phyloP scores from a whole-genome alignment of 2,888 invertebrate species.

The Philhelius pedissequus region DNA sequence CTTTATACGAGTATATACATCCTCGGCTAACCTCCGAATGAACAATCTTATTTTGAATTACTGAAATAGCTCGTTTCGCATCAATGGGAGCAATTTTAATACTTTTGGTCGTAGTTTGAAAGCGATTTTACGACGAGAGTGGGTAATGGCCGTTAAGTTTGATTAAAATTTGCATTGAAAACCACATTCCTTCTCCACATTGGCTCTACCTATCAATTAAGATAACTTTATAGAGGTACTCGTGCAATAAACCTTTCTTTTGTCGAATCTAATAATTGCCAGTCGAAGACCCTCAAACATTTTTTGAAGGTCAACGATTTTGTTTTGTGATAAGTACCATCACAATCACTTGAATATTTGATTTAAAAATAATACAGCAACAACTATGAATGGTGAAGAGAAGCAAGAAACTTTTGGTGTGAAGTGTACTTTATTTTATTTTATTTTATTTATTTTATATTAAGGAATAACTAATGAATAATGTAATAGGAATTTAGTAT shows the following conservation, averaged over 20 bases:
- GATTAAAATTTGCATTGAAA: conserved; percentile 55
- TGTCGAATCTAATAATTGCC: not conserved
- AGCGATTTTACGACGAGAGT: conserved; percentile 45
- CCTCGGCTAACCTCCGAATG: not conserved
- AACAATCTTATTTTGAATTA: conserved; percentile 22
- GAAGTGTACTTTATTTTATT: not conserved
- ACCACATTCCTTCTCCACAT: conserved; percentile 11
- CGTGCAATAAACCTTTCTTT: conserved; percentile 17
- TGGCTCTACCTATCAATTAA: not conserved
- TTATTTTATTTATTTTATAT: too few species aligned
- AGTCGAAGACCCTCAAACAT: not conserved
- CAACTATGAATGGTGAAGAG: not conserved
- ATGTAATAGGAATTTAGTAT: conserved; percentile 18
- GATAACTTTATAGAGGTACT: not conserved
- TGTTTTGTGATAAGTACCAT: not conserved
- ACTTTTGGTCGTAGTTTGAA: conserved; percentile 5
- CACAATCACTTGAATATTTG: not conserved
- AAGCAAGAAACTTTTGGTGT: not conserved
- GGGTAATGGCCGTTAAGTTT: conserved; percentile 35
- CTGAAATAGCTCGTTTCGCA: conserved; percentile 47
- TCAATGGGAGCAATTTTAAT: conserved; percentile 57
- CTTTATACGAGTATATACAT: not conserved
- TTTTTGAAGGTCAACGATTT: conserved; percentile 12
- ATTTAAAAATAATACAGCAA: not conserved
- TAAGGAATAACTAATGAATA: not conserved